These are phyloP conservation scores for Sphaeramia orbicularis DNA, from an alignment of 2,797 vertebrate species.

Conservation along the genomic window DNA sequence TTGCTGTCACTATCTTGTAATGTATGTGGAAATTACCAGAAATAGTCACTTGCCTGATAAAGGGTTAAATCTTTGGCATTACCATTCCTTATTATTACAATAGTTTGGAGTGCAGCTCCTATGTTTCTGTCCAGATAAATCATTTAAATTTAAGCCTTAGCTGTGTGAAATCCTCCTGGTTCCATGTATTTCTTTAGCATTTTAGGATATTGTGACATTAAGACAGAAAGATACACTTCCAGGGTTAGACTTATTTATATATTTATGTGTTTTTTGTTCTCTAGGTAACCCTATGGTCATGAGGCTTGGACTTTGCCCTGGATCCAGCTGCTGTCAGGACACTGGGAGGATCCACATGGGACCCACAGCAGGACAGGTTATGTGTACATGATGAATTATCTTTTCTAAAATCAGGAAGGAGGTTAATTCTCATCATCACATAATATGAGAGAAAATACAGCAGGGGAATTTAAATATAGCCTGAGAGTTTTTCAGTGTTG, in stretches of 20 bases:
- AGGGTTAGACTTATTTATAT: not conserved
- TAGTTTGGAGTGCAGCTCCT: not conserved
- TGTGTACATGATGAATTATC: slow-evolving; percentile 56
- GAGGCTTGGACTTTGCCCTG: slow-evolving; percentile 6
- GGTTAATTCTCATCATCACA: slow-evolving; percentile 3
- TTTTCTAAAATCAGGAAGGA: slow-evolving; percentile 15
- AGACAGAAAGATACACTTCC: no score
- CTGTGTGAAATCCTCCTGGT: not conserved
- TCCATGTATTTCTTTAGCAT: no score
- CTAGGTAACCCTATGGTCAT: slow-evolving; percentile 25
- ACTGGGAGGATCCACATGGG: slow-evolving; percentile 31
- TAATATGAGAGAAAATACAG: not conserved
- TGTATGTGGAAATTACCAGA: no score
- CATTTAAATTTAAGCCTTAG: not conserved
- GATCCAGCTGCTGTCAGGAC: slow-evolving; percentile 42
- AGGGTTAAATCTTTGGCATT: not conserved
- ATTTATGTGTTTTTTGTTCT: slow-evolving; percentile 22
- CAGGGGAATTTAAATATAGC: no score
- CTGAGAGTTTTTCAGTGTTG: not conserved
- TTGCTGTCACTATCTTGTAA: no score
- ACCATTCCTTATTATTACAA: not conserved
- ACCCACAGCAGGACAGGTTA: slow-evolving; percentile 68
- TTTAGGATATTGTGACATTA: no score
- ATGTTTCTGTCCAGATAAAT: not conserved
- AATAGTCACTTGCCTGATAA: no score